Evolutionary conservation across 2,888 invertebrate genomes (phyloP), one percentile per base, ranked within the genome.

Genomic region (Agrypnus murinus): DNA sequence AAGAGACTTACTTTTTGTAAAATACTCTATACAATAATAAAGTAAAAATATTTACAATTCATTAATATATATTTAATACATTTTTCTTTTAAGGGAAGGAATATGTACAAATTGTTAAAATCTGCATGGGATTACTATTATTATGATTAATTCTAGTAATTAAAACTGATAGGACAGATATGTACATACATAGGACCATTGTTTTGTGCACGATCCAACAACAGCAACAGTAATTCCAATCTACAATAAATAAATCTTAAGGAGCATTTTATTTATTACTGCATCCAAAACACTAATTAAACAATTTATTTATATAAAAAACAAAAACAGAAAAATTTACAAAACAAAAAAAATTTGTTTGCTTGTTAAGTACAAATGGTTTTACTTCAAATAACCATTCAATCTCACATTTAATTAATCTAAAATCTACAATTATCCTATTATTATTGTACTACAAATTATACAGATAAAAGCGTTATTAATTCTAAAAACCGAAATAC

Each of bases 11-110:
- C 34, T 38, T 58, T 59, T 65, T 43, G 45, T 69, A 69, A 69
- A 64, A 69, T 69, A 69, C 63, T 59, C 58, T 69, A 69, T 69
- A 69, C 57, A 63, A 58, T 69, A 69, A 69, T 69, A 65, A 69
- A 69, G 69, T 69, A 65, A 59, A 69, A 69, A 69, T 69, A 69
- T 69, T 69, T 69, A 69, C 69, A 69, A 15, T 46, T 69, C 19
- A 59, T 25, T 36, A 31, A 36, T 25, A n/a, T 25, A 25, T 25
- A 25, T 64, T 48, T 63, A 57, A 69, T 58, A 59, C 43, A 50
- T 40, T 38, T 50, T 25, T 5, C n/a, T n/a, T n/a, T n/a, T n/a
- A n/a, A n/a, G 5, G 25, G 25, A 25, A 5, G 25, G 46, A 63
- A 48, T 69, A 69, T 69, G 48, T 69, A 69, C 69, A 69, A 43